Percentiles rank a stretch among this genome's conserved stretches.
These are phyloP conservation scores for Salvelinus alpinus DNA, from an alignment of 2,113 vertebrate genomes.

Conservation along the genomic window DNA sequence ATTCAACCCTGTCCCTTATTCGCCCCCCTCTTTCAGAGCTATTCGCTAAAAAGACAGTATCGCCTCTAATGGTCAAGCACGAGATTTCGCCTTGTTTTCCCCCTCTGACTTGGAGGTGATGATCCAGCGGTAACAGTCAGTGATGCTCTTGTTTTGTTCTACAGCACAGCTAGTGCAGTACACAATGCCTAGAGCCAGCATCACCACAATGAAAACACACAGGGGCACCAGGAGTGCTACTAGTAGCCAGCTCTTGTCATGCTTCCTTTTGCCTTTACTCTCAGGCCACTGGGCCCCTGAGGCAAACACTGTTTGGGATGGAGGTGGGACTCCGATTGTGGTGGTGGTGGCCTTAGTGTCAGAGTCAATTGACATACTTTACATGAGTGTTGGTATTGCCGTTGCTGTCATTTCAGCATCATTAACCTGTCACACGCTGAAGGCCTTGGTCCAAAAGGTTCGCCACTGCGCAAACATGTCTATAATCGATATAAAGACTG, in stretches of 20 bases:
- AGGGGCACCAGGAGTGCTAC: conserved; percentile 87
- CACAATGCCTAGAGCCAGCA: conserved; percentile 87
- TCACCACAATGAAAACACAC: conserved; percentile 84
- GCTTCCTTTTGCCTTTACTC: conserved; percentile 53
- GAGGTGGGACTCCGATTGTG: too few relatives aligned
- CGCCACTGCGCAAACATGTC: too few relatives aligned
- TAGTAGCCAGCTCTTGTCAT: conserved; percentile 87
- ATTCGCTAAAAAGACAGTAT: too few relatives aligned
- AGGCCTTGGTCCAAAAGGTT: too few relatives aligned
- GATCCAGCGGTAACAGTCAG: conserved; percentile 87
- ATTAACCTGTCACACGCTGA: too few relatives aligned
- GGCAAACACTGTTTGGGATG: background rate
- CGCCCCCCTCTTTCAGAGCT: too few relatives aligned
- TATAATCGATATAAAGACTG: too few relatives aligned
- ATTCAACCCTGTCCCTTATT: too few relatives aligned
- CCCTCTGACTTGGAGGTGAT: conserved; percentile 73
- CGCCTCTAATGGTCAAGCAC: conserved; percentile 56
- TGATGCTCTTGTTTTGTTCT: conserved; percentile 79
- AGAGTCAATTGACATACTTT: too few relatives aligned
- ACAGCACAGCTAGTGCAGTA: conserved; percentile 90
- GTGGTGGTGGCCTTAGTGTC: too few relatives aligned
- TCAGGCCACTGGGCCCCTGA: background rate
- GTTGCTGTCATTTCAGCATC: too few relatives aligned
- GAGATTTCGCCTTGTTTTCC: conserved; percentile 60
- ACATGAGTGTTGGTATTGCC: too few relatives aligned